Evolutionary conservation across 2,113 vertebrate species (phyloP), one percentile per base, ranked within the genome.

Genomic region (Camelus bactrianus): DNA sequence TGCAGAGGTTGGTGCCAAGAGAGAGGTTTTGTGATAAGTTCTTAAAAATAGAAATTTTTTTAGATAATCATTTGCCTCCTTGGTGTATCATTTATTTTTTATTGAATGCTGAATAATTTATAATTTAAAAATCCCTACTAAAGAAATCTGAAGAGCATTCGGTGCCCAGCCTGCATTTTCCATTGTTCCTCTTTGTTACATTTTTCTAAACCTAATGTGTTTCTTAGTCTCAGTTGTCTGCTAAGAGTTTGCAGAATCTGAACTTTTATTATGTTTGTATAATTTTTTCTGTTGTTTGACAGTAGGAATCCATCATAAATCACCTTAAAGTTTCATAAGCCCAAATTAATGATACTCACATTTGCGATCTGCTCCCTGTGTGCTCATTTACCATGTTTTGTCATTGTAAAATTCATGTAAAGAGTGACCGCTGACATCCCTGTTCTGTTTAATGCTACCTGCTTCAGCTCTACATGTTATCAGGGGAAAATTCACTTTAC

Each of bases 91-190:
- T 54, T 81, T 93, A 65, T 76, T 96, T 95, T 77, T 84, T 70
- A 72, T 70, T 84, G 42, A 89, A n/a, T 91, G 22, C 12, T 76
- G 52, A 72, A 54, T 84, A 76, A 88, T 84, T 88, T 88, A 91
- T 72, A 5, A 46, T 60, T 62, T 76, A 60, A 95, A 96, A 81
- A 64, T 95, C 42, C 20, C 17, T 77, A 81, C 15, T 81, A 82
- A 60, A 72, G 35, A 73, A 73, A 42, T 77, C 30, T 93, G 38
- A 54, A 50, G 95, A 80, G 24, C 11, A 19, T 16, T 62, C 48
- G 4, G 0, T n/a, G 17, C 42, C 19, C 58, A 52, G n/a, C 54
- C 22, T 72, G 19, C 24, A 38, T 69, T 72, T 87, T 85, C 19
- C 19, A 5, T 87, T 85, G 3, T 79, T 93, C 32, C 22, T 88